Base-by-base conservation (phyloP, 2,888 invertebrate genomes). In the Amphimallon solstitiale region DNA sequence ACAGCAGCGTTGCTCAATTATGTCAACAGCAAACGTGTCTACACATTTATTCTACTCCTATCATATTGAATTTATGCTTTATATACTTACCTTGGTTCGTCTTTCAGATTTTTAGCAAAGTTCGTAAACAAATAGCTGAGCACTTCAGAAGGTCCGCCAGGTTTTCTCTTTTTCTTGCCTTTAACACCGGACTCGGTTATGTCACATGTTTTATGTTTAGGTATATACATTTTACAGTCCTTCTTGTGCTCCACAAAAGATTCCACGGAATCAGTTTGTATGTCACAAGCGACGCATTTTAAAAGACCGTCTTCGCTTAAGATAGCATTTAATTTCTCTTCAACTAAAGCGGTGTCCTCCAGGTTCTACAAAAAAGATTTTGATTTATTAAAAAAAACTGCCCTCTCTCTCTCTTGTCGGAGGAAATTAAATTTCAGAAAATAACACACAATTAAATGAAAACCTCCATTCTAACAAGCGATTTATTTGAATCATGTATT, bases 341-440 rank as follows among this genome's bases (percentile, higher is more conserved):
- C 43, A 29, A 59, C 56, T 29, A 59, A 15, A 15, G 56, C 29
- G 43, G 40, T 59, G 17, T 59, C 56, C 14, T 59, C 56, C 56
- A 59, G 56, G 56, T 59, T 59, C 56, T 59, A 59, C 56, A 59
- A 59, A 29, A 29, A 9, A 29, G 29, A 29, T 29, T 29, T 29
- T 29, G 29, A 2, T 29, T 29, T 29, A 34, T 59, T 59, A 59
- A 12, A 43, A 43, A 10, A 12, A 6, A n/a, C n/a, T n/a, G 23
- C 17, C n/a, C n/a, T n/a, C n/a, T n/a, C n/a, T n/a, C n/a, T n/a
- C n/a, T n/a, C n/a, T n/a, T 5, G 29, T 3, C 29, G 5, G 5
- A 23, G 5, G 23, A 23, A 23, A 5, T 23, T 23, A 4, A 23
- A 23, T 23, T 2, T 23, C 2, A 23, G 5, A 23, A 23, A 23